These are phyloP conservation scores for Ianthella basta DNA, from an alignment of 37 sponge, comb jelly and placozoan species.

Conservation along the genomic window DNA sequence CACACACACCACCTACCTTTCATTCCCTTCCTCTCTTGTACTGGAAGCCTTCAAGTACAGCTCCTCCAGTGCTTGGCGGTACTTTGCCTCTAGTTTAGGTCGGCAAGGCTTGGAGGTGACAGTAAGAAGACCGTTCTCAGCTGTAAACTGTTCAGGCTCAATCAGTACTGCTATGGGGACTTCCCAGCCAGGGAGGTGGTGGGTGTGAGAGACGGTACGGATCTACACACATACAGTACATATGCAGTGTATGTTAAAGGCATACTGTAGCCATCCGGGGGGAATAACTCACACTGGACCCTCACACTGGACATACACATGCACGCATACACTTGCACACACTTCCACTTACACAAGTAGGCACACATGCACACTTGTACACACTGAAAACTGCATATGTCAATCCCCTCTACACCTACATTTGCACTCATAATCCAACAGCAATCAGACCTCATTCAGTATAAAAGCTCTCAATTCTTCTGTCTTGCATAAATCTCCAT, in stretches of 20 bases:
- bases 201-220: neutral
- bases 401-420: neutral
- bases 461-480: neutral
- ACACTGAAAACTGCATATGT: no score
- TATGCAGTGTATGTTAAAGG: neutral
- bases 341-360: neutral
- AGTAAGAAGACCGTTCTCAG: conserved; percentile 60
- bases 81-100: conserved; percentile 55
- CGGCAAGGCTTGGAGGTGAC: conserved; percentile 45
- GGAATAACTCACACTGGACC: neutral
- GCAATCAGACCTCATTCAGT: neutral
- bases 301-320: neutral
- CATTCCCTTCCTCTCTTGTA: neutral
- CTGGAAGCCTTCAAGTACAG: conserved; percentile 4
- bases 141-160: conserved; percentile 46
- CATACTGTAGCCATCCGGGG: neutral
- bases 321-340: neutral
- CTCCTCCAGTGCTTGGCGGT: conserved; percentile 27
- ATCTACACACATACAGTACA: conserved; percentile 24
- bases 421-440: neutral
- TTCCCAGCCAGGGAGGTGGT: conserved; percentile 59
- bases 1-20: no score
- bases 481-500: neutral
- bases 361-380: neutral
- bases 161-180: conserved; percentile 47